Percentiles rank a stretch among this genome's conserved stretches.
These are phyloP conservation scores for Mythimna pallens DNA, from an alignment of 2,888 invertebrate genomes.

Conservation along the genomic window DNA sequence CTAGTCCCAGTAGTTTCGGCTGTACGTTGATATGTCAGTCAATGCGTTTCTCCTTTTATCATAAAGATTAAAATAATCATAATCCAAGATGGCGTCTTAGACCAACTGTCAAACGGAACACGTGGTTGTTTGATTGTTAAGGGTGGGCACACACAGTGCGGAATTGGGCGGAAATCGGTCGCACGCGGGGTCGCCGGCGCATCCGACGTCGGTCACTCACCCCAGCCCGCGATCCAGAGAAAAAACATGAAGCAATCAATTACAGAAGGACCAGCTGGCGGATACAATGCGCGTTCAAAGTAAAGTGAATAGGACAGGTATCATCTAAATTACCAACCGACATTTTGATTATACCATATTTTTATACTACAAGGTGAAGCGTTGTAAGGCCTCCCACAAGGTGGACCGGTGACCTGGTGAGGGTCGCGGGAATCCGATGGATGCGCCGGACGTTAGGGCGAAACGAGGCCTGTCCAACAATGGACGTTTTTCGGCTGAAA, in stretches of 20 bases:
- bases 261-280: slow-evolving; percentile 44
- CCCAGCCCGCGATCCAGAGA: slow-evolving; percentile 63
- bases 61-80: slow-evolving; percentile 1
- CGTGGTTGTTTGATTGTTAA: slow-evolving; percentile 52
- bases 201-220: slow-evolving; percentile 80
- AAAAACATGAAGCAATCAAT: slow-evolving; percentile 37
- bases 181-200: slow-evolving; percentile 76
- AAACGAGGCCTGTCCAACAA: too few species aligned
- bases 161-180: slow-evolving; percentile 79
- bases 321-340: neutral
- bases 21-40: too few species aligned
- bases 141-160: slow-evolving; percentile 67
- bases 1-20: too few species aligned
- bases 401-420: too few species aligned
- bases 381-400: too few species aligned
- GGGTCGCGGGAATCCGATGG: too few species aligned
- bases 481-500: too few species aligned
- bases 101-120: slow-evolving; percentile 48
- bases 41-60: too few species aligned
- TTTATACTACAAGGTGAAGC: too few species aligned
- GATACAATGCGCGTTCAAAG: slow-evolving; percentile 2
- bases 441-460: too few species aligned
- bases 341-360: neutral
- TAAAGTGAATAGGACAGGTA: neutral
- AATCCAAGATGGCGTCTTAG: slow-evolving; percentile 41